Evolutionary conservation across 2,113 vertebrate genomes (phyloP).

Genomic region (Chaetodon trifascialis): DNA sequence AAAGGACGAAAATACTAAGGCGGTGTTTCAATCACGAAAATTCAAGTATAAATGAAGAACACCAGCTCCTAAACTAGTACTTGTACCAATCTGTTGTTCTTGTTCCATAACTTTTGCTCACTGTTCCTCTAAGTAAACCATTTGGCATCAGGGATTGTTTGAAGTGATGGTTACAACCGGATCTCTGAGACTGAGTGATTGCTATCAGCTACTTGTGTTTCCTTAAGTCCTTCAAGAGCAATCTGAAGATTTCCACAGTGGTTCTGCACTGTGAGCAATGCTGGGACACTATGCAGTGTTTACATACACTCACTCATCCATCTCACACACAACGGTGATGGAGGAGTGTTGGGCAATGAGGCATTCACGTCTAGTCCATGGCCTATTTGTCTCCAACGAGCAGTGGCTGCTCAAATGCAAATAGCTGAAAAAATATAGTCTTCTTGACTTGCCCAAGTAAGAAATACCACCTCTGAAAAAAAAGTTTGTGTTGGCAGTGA

Average conservation of each 20-base stretch:
- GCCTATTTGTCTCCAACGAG: conserved; percentile 74
- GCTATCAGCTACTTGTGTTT: conserved; percentile 49
- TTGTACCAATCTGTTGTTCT: not conserved
- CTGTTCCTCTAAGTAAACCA: not conserved
- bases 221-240: conserved; percentile 67
- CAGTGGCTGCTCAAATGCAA: conserved; percentile 62
- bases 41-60: not conserved
- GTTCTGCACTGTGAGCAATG: conserved; percentile 53
- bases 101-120: not conserved
- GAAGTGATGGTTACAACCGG: conserved; percentile 46
- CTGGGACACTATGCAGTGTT: conserved; percentile 64
- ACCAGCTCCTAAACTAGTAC: not conserved
- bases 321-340: conserved; percentile 66
- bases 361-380: conserved; percentile 65
- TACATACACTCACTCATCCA: conserved; percentile 77
- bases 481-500: conserved; percentile 2
- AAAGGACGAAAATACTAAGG: not conserved
- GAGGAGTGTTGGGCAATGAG: conserved; percentile 76
- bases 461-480: not conserved
- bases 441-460: not conserved
- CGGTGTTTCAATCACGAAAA: not conserved
- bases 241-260: conserved; percentile 62
- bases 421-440: conserved; percentile 58
- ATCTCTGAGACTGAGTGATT: conserved; percentile 55
- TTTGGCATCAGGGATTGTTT: conserved; percentile 30